Percentiles rank a stretch among this genome's conserved stretches.
These are phyloP conservation scores for Tenebrio molitor DNA, from an alignment of 1,140 invertebrate genomes.

Conservation along the genomic window DNA sequence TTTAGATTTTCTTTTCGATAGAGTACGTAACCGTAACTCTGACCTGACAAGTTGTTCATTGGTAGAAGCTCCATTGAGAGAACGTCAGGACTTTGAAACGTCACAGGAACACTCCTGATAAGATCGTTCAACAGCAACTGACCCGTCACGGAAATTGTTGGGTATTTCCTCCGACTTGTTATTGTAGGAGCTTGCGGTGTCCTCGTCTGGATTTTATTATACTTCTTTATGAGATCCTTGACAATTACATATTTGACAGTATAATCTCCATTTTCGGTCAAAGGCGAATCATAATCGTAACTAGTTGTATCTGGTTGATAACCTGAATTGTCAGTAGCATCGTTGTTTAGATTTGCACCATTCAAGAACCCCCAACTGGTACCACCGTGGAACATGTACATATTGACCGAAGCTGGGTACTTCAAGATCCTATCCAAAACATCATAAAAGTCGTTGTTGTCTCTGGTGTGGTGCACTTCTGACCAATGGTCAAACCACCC, in stretches of 20 bases:
- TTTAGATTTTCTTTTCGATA: constrained; percentile 65
- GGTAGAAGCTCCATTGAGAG: constrained; percentile 70
- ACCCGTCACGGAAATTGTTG: constrained; percentile 51
- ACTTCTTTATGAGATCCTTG: constrained; percentile 61
- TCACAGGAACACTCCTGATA: constrained; percentile 53
- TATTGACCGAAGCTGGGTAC: constrained; percentile 71
- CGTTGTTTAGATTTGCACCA: constrained; percentile 68
- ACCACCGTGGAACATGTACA: constrained; percentile 80
- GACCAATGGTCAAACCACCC: constrained; percentile 73
- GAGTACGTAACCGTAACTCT: constrained; percentile 72
- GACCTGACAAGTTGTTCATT: constrained; percentile 69
- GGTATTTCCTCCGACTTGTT: constrained; percentile 60
- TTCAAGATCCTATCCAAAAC: constrained; percentile 57
- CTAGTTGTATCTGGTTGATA: constrained; percentile 70
- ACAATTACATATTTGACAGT: constrained; percentile 65
- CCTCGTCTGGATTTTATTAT: constrained; percentile 64
- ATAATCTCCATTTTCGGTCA: constrained; percentile 68
- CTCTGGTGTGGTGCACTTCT: constrained; percentile 51
- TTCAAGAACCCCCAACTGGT: constrained; percentile 79
- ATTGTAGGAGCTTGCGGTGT: constrained; percentile 60
- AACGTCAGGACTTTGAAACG: constrained; percentile 48
- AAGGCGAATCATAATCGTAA: constrained; percentile 69
- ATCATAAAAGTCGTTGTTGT: constrained; percentile 36
- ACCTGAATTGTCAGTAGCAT: constrained; percentile 48
- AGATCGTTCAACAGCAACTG: constrained; percentile 61